Evolutionary conservation across 2,113 vertebrate species (phyloP).

Genomic region (Platichthys flesus): DNA sequence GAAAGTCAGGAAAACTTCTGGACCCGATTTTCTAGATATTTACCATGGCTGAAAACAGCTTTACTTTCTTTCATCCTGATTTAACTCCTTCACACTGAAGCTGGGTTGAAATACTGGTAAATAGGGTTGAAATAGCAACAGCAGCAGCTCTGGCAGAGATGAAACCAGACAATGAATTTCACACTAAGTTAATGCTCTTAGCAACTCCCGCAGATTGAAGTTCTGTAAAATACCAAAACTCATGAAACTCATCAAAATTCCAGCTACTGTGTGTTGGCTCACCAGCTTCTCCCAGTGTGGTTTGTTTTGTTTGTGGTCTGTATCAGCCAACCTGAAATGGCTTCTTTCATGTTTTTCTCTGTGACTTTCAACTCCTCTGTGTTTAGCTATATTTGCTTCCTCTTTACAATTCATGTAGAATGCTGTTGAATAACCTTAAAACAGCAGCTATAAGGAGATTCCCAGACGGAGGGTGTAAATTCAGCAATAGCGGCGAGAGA

Average conservation of each 20-base stretch:
- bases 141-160: constrained; percentile 27
- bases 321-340: background rate
- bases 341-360: background rate
- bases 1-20: too few species aligned
- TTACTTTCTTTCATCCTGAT: constrained; percentile 1
- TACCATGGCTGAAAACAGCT: too few species aligned
- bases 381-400: background rate
- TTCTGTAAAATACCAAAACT: constrained; percentile 21
- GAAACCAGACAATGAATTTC: constrained; percentile 46
- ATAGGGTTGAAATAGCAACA: constrained; percentile 27
- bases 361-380: background rate
- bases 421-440: constrained; percentile 19
- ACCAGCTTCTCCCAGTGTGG: background rate
- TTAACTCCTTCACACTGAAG: background rate
- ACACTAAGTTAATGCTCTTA: constrained; percentile 42
- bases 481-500: constrained; percentile 12
- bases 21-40: too few species aligned
- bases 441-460: background rate
- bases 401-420: background rate
- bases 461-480: background rate
- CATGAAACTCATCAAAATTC: constrained; percentile 29
- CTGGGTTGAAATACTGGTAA: background rate
- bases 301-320: background rate
- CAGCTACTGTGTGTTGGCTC: background rate
- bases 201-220: constrained; percentile 24